phyloP scores from a whole-genome alignment of 1,140 invertebrate species.

The Drosophila erecta region DNA sequence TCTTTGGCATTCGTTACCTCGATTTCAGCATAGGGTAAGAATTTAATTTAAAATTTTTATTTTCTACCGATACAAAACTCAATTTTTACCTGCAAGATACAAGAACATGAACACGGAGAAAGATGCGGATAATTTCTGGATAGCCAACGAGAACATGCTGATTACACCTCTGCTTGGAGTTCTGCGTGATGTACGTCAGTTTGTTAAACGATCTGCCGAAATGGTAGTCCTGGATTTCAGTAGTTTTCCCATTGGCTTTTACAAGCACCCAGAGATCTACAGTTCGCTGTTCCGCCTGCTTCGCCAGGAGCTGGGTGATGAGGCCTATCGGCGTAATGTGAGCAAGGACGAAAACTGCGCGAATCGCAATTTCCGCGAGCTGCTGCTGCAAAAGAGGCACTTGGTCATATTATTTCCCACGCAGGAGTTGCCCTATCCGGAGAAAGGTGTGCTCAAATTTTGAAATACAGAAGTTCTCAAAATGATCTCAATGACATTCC shows the following conservation, averaged over 20 bases:
- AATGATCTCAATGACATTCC: neutral
- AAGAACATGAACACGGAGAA: conserved; percentile 36
- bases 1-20: conserved; percentile 92
- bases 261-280: conserved; percentile 76
- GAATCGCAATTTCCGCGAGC: conserved; percentile 57
- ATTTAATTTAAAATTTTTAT: neutral
- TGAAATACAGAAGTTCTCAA: neutral
- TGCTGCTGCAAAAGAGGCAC: conserved; percentile 32
- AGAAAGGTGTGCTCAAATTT: conserved; percentile 49
- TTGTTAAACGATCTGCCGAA: conserved; percentile 86
- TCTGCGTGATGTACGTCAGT: conserved; percentile 86
- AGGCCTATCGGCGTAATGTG: conserved; percentile 57
- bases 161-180: conserved; percentile 85
- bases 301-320: conserved; percentile 61
- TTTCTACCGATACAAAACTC: no score
- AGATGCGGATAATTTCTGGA: conserved; percentile 85
- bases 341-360: conserved; percentile 52
- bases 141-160: conserved; percentile 87
- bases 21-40: conserved; percentile 90
- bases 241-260: conserved; percentile 81
- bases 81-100: conserved; percentile 30
- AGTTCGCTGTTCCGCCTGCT: conserved; percentile 59
- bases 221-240: conserved; percentile 87
- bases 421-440: conserved; percentile 69
- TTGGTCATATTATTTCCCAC: conserved; percentile 70